Evolutionary conservation across 2,888 invertebrate genomes (phyloP), one percentile per base, ranked within the genome.

Genomic region (Acrobasis repandana): DNA sequence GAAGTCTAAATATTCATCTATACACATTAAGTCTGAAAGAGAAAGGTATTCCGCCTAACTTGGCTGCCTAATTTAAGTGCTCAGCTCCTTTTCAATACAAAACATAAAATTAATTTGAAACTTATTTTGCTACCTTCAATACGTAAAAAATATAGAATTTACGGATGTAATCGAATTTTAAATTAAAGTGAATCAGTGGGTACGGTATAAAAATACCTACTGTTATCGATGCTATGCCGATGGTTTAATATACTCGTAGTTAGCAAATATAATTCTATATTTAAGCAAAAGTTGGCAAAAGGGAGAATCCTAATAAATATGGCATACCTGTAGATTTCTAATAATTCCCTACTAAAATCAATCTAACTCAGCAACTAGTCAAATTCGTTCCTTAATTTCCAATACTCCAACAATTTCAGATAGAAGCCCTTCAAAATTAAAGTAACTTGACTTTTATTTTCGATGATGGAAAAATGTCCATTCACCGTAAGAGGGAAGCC

Each of bases 401-500:
- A 11, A 3, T 38, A 18, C 18, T 34, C 11, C 5, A 50, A 20
- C 49, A 49, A 36, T 38, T 50, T 58, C n/a, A 9, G 28, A 15
- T 20, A 56, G 60, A 48, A 50, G 51, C 46, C 56, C n/a, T 20
- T 34, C 34, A 47, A 64, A 61, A 59, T 61, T 62, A 56, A 62
- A 63, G 71, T 71, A 67, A 71, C 72, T 73, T 75, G 75, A 73
- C 70, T 75, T 76, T 77, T 75, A 73, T 73, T 73, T 75, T 76
- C 76, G 72, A 82, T 82, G 76, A 77, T 66, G 71, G 70, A 68
- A 20, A 75, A 78, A 79, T 75, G 74, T 74, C 76, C 71, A 68
- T 74, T 74, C 72, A 73, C 75, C 71, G 76, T 70, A 67, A 69
- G 67, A 74, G 72, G 70, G 70, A 75, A 76, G 73, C 75, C 72